These are phyloP conservation scores for Podocnemis expansa DNA, from an alignment of 2,113 vertebrate species.

Conservation along the genomic window DNA sequence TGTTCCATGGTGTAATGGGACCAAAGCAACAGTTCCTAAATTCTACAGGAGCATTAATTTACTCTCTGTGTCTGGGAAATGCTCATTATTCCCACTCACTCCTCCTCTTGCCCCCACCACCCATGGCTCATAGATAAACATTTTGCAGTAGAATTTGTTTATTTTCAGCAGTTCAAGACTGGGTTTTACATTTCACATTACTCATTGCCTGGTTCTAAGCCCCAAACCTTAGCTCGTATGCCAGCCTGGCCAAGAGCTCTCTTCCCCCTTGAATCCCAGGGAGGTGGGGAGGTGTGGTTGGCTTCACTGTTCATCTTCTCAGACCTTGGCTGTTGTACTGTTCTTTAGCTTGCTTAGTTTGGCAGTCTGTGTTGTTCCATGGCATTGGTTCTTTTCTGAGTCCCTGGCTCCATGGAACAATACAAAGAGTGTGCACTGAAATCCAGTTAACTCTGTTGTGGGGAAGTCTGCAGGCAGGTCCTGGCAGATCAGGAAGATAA, in stretches of 20 bases:
- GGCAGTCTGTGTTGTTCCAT: neutral
- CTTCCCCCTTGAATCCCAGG: neutral
- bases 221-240: neutral
- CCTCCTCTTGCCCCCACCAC: neutral
- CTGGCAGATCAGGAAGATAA: too few relatives aligned
- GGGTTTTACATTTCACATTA: neutral
- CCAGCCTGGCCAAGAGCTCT: neutral
- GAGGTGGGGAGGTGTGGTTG: neutral
- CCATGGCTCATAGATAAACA: neutral
- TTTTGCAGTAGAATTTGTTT: neutral
- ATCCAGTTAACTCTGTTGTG: too few relatives aligned
- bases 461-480: too few relatives aligned
- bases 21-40: neutral
- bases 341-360: neutral
- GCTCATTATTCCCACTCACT: neutral
- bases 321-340: neutral
- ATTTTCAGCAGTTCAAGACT: neutral
- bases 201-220: neutral
- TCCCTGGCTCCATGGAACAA: too few relatives aligned
- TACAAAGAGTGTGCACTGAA: too few relatives aligned
- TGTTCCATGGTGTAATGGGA: neutral
- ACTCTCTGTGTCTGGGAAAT: neutral
- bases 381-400: too few relatives aligned
- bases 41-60: neutral
- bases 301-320: neutral